These are phyloP conservation scores for Grantiella picta DNA, from an alignment of 2,113 vertebrate genomes.

Conservation along the genomic window DNA sequence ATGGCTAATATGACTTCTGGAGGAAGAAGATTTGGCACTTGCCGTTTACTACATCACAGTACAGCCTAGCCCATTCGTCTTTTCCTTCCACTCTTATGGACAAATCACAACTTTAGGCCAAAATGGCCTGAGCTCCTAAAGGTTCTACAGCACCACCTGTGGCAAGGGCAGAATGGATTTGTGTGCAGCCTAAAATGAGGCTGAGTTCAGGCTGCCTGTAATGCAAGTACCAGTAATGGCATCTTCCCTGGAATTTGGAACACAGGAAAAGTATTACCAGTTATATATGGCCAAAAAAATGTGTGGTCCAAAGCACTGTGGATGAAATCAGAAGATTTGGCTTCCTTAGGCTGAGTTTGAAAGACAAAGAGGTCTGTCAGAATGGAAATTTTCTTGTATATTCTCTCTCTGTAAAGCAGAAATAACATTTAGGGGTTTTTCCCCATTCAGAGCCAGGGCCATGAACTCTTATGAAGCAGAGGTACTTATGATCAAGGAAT, in stretches of 20 bases:
- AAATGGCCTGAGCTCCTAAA: not conserved
- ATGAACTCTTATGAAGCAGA: not conserved
- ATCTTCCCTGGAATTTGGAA: not conserved
- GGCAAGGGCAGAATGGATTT: not conserved
- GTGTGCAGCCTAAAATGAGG: not conserved
- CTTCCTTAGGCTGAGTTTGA: not conserved
- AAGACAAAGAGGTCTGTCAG: not conserved
- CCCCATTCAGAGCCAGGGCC: not conserved
- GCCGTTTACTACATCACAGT: not conserved
- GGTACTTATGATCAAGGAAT: not conserved
- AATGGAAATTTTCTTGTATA: not conserved
- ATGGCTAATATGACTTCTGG: not conserved
- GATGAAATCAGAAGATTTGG: not conserved
- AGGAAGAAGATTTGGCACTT: not conserved
- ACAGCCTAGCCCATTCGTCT: not conserved
- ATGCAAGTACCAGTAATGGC: not conserved
- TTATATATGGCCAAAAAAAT: not conserved
- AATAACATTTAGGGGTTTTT: not conserved
- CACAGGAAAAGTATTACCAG: not conserved
- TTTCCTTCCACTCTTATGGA: not conserved
- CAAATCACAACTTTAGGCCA: not conserved
- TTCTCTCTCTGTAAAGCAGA: not conserved
- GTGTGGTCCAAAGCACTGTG: not conserved
- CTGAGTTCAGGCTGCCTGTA: not conserved
- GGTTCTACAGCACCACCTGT: not conserved